Evolutionary conservation across 2,888 invertebrate species (phyloP), one percentile per base, ranked within the genome.

Genomic region (Caenorhabditis macrosperma): DNA sequence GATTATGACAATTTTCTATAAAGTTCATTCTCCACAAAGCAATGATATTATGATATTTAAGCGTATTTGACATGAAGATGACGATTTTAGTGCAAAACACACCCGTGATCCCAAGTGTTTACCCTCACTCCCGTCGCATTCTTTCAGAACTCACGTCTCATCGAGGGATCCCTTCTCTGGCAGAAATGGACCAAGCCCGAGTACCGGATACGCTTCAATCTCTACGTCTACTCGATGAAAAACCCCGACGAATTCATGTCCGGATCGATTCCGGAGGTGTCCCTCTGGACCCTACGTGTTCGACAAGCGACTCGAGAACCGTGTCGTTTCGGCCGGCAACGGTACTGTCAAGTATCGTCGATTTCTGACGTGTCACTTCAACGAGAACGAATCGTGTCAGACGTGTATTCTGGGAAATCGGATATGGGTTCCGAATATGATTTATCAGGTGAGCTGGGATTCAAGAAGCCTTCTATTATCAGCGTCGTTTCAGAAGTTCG

Each of bases 221-320:
- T 90, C 17, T 88, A 63, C 67, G 88, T 90, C 9, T 90, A 85
- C 64, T 88, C 89, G 30, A 86, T 90, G 46, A 86, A 86, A 26
- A 91, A 91, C 79, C 90, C 90, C 10, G 87, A 89, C 48, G 89
- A 90, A 63, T 86, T 90, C 20, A 77, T 88, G 59, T 74, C 76
- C n/a, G 90, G 91, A 6, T 77, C 81, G 26, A 85, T 79, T 35
- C 90, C 91, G 1, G 79, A 77, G 57, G 81, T 91, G 2, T 64
- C 81, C 54, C 48, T 81, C 82, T 15, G 91, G 91, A 6, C 91
- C 91, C 1, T 91, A 90, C 74, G 84, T 84, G 22, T 91, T 89
- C 74, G 86, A 88, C 72, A 88, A 90, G 64, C 86, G 79, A 38
- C 76, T 88, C 46, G 85, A 85, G 68, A 81, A 89, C 74, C 83